Base-by-base conservation (phyloP, 2,113 vertebrate species). In the Martes martes region DNA sequence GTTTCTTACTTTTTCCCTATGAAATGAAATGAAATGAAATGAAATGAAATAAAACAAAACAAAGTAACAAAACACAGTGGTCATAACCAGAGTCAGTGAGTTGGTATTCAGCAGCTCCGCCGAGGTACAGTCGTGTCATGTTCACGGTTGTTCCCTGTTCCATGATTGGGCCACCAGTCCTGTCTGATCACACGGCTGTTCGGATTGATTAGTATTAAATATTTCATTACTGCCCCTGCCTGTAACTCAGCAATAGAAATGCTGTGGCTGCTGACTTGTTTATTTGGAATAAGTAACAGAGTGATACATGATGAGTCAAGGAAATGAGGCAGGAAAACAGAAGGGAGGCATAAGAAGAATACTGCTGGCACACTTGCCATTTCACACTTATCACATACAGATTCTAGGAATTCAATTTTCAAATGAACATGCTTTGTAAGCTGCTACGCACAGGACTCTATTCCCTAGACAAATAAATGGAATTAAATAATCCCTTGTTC, bases 401-500 rank as follows among this genome's bases (percentile, higher is more conserved):
- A 89, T 76, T 76, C 45, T 16, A 67, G 45, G 19, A 82, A 87
- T 83, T 31, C 74, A 15, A 78, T 92, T 96, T 89, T 84, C 26
- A 93, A 80, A 93, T 80, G 28, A 90, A 45, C 26, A 79, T 76
- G 42, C 11, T 93, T 69, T 93, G 39, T 84, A 92, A 89, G 19
- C 65, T 78, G 47, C 5, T 45, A 28, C 50, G 24, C 67, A 33
- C 33, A 79, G 14, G 15, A 80, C n/a, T 87, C 23, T 89, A 73
- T 83, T 81, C 50, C 65, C 95, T 89, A 61, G 74, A 87, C 55
- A 94, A 95, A 79, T 85, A 61, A 57, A 76, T 15, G 79, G 31
- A 90, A 95, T 74, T 86, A 82, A 94, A 82, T 55, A 89, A 82
- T 11, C 91, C 36, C n/a, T 45, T 81, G 39, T 47, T 96, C 31